phyloP scores from a whole-genome alignment of 2,113 vertebrate species.

The Hoplias malabaricus region DNA sequence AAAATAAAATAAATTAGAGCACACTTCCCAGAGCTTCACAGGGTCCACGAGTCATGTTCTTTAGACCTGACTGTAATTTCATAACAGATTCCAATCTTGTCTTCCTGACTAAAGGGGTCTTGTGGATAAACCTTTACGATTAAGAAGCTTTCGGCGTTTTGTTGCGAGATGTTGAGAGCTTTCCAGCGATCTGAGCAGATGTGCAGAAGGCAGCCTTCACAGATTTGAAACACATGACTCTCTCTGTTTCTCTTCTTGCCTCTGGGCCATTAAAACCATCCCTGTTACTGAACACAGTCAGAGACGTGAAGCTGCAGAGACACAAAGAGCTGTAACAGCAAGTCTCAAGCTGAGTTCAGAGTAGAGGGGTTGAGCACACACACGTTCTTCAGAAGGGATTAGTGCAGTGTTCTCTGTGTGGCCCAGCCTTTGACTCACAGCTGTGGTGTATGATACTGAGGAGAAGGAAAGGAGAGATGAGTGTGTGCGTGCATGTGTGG shows the following conservation, averaged over 20 bases:
- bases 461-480: neutral
- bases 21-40: neutral
- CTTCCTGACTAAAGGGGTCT: conserved; percentile 1
- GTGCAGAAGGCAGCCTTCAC: neutral
- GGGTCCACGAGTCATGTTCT: neutral
- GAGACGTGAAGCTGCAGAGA: neutral
- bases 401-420: conserved; percentile 24
- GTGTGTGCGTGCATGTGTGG: neutral
- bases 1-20: neutral
- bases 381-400: neutral
- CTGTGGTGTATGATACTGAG: neutral
- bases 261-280: neutral
- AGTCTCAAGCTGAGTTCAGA: neutral
- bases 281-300: neutral
- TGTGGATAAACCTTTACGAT: neutral
- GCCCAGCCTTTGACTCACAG: conserved; percentile 17
- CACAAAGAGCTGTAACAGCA: neutral
- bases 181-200: neutral
- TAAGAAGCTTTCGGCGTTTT: neutral
- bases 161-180: neutral
- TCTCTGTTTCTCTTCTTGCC: neutral
- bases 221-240: neutral
- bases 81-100: neutral
- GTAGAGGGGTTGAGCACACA: neutral
- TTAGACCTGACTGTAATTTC: neutral